Conservation (phyloP, 1,140 invertebrate species). For the Zophobas atratus region DNA sequence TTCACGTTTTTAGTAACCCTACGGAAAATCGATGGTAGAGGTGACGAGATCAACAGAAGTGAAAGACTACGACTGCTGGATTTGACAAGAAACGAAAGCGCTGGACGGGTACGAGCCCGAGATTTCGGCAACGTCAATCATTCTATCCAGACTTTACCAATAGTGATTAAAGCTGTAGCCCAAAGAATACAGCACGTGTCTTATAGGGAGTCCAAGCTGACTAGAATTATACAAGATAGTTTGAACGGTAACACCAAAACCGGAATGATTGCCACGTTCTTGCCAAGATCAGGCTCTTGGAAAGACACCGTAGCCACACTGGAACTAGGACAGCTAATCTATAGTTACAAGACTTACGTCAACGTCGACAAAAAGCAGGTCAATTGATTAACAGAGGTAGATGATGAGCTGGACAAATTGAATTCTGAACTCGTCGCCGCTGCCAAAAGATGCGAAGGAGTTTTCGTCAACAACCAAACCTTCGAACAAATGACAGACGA, state of each 20-base stretch:
- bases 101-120: slow-evolving; percentile 86
- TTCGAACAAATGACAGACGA: slow-evolving; percentile 23
- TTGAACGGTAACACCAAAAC: slow-evolving; percentile 97
- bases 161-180: slow-evolving; percentile 82
- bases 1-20: slow-evolving; percentile 96
- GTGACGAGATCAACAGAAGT: slow-evolving; percentile 92
- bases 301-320: slow-evolving; percentile 95
- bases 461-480: neutral
- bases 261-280: slow-evolving; percentile 88
- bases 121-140: slow-evolving; percentile 98
- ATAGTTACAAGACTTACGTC: slow-evolving; percentile 95
- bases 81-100: slow-evolving; percentile 96
- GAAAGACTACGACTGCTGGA: slow-evolving; percentile 97
- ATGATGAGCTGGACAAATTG: slow-evolving; percentile 18
- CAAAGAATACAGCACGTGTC: slow-evolving; percentile 15
- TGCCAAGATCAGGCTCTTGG: slow-evolving; percentile 87
- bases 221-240: slow-evolving; percentile 93
- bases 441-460: slow-evolving; percentile 11
- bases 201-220: slow-evolving; percentile 87
- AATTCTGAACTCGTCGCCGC: neutral
- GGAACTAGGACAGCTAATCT: slow-evolving; percentile 95
- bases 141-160: slow-evolving; percentile 91
- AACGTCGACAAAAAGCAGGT: slow-evolving; percentile 84
- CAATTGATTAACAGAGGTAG: slow-evolving; percentile 8
- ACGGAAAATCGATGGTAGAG: slow-evolving; percentile 90